A percentile compares a stretch with the other conserved stretches of the same genome.
phyloP scores from a whole-genome alignment of 2,888 invertebrate genomes.

The Limenitis camilla region DNA sequence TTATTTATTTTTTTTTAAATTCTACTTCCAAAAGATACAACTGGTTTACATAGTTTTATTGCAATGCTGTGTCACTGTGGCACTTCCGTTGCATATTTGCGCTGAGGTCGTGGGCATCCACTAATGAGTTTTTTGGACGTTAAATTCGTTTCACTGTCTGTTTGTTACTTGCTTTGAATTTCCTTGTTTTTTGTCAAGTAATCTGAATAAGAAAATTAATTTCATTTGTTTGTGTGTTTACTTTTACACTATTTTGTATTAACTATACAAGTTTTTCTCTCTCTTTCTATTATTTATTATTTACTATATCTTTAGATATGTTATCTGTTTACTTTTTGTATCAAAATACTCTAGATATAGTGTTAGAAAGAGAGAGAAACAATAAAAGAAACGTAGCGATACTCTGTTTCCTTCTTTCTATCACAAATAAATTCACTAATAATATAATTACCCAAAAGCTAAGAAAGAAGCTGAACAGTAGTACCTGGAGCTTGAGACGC shows the following conservation, averaged over 20 bases:
- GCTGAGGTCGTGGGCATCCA: constrained; percentile 1
- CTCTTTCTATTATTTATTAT: no score
- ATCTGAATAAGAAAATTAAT: constrained; percentile 19
- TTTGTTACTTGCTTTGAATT: constrained; percentile 16
- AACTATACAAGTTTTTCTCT: no score
- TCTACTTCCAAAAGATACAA: not conserved
- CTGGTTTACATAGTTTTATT: not conserved
- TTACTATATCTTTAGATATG: no score
- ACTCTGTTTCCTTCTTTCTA: no score
- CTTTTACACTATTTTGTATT: not conserved
- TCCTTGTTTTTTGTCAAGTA: constrained; percentile 11
- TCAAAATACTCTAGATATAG: no score
- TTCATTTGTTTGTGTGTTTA: constrained; percentile 5
- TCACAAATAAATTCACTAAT: no score
- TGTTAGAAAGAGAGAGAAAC: no score
- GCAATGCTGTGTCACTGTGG: not conserved
- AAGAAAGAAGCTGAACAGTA: no score
- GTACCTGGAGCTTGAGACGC: no score
- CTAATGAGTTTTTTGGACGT: constrained; percentile 38
- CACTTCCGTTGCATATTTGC: not conserved
- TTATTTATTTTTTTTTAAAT: not conserved
- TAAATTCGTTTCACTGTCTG: constrained; percentile 29
- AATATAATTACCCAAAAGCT: no score
- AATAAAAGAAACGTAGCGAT: no score
- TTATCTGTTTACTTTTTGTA: no score